Evolutionary conservation across 2,797 vertebrate species (phyloP).

Genomic region (Xerus rutilus): DNA sequence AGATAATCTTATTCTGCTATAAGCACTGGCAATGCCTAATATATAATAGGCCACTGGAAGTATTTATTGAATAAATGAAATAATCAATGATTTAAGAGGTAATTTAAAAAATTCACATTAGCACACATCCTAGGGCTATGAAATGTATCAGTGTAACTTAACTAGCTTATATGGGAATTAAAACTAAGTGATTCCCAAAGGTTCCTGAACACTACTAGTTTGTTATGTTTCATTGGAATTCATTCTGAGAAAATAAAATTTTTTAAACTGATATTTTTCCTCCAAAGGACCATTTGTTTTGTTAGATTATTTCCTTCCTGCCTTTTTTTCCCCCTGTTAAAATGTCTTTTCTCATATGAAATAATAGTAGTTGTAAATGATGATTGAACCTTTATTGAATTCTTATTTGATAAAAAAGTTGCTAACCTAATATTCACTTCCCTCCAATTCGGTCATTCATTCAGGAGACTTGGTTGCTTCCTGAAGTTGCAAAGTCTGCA

Average conservation of each 20-base stretch:
- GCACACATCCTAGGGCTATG: neutral
- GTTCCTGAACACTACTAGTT: neutral
- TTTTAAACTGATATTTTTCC: conserved; percentile 8
- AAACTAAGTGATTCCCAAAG: neutral
- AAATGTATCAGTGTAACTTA: neutral
- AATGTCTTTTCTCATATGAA: neutral
- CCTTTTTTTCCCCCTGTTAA: neutral
- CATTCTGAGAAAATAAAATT: neutral
- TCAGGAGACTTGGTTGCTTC: neutral
- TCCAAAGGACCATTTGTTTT: conserved; percentile 22
- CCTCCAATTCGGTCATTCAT: neutral
- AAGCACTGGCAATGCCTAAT: neutral
- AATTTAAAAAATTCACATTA: neutral
- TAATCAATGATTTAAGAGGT: neutral
- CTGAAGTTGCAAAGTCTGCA: neutral
- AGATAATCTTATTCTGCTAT: neutral
- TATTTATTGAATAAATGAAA: conserved; percentile 17
- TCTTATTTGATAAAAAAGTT: neutral
- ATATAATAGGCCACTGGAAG: neutral
- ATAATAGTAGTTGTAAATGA: neutral
- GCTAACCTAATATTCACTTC: neutral
- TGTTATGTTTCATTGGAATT: conserved; percentile 21
- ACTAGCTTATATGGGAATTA: conserved; percentile 1
- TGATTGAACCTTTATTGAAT: neutral
- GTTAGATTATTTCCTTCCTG: neutral